Evolutionary conservation across 2,888 invertebrate species (phyloP).

Genomic region (Coleophora deauratella): DNA sequence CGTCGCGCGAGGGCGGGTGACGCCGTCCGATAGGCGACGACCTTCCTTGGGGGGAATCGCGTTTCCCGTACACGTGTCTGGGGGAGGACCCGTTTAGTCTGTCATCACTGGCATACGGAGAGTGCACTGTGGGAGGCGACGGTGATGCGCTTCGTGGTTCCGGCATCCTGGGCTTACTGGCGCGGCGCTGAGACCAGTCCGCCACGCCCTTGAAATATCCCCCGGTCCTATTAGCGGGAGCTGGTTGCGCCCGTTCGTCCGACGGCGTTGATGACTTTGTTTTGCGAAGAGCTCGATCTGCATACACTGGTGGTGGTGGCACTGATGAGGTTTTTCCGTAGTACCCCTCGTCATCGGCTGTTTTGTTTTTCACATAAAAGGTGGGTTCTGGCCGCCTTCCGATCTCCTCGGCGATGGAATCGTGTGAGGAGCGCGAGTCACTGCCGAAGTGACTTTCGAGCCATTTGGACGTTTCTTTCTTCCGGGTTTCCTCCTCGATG

Average conservation of each 20-base stretch:
- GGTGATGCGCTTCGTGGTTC: slow-evolving; percentile 64
- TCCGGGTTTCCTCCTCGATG: slow-evolving; percentile 90
- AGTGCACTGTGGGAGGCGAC: slow-evolving; percentile 55
- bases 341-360: slow-evolving; percentile 59
- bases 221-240: slow-evolving; percentile 55
- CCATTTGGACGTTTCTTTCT: slow-evolving; percentile 93
- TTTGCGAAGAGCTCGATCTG: slow-evolving; percentile 62
- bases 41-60: slow-evolving; percentile 59
- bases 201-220: slow-evolving; percentile 83
- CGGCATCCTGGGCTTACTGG: slow-evolving; percentile 66
- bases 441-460: slow-evolving; percentile 92
- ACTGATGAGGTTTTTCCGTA: slow-evolving; percentile 60
- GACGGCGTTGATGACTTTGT: slow-evolving; percentile 71
- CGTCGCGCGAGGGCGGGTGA: slow-evolving; percentile 68
- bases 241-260: slow-evolving; percentile 55
- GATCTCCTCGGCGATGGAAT: slow-evolving; percentile 79
- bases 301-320: slow-evolving; percentile 60
- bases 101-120: slow-evolving; percentile 58
- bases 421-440: slow-evolving; percentile 85
- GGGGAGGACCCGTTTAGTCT: slow-evolving; percentile 54
- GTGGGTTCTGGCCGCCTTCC: slow-evolving; percentile 77
- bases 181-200: slow-evolving; percentile 84
- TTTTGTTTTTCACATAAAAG: slow-evolving; percentile 83
- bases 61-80: slow-evolving; percentile 56
- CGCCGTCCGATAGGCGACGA: slow-evolving; percentile 59